Base-by-base conservation (phyloP, 2,113 vertebrate genomes). In the Semnornis frantzii region DNA sequence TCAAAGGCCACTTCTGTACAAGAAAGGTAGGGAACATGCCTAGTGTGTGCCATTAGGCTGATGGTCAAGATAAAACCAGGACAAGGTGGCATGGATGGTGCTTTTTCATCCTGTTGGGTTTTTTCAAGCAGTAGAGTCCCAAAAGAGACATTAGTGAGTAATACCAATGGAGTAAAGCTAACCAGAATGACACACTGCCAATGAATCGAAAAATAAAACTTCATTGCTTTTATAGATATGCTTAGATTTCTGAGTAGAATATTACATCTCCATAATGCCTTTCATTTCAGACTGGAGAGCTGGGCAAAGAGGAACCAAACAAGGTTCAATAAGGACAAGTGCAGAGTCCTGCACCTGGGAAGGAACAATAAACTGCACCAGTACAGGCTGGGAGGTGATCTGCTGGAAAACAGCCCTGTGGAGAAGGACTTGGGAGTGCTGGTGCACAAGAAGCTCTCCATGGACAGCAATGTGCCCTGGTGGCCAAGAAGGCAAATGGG, bases 151-250 rank as follows among this genome's bases (percentile, higher is more conserved):
- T 69, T 85, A 85, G 14, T 52, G 37, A 64, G 42, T 87, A 92
- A 83, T 13, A 70, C 3, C 31, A 17, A 42, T 70, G 33, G 27
- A 64, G 48, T 69, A 82, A 92, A 75, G 58, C 48, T 10, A 94
- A 66, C 6, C 54, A 84, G 33, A 82, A 81, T 23, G 7, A 73
- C 15, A 91, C 13, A 55, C 31, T 71, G 64, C 31, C 69, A 77
- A 34, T 52, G 16, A 76, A 54, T 28, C 83, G 48, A 94, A 94
- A 85, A 95, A 76, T 65, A 82, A 94, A 89, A 68, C 31, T 46
- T 27, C 15, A 91, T 39, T 82, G 66, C 80, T 85, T 88, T 78
- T 88, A 86, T 24, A 88, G 82, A 70, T 54, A 71, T 24, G 44
- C 70, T 81, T 83, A 73, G 64, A 81, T 77, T 85, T 64, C 60